Percentiles rank a stretch among this genome's conserved stretches.
Evolutionary conservation across 1,140 invertebrate genomes (phyloP).

Genomic region (Drosophila pandora): DNA sequence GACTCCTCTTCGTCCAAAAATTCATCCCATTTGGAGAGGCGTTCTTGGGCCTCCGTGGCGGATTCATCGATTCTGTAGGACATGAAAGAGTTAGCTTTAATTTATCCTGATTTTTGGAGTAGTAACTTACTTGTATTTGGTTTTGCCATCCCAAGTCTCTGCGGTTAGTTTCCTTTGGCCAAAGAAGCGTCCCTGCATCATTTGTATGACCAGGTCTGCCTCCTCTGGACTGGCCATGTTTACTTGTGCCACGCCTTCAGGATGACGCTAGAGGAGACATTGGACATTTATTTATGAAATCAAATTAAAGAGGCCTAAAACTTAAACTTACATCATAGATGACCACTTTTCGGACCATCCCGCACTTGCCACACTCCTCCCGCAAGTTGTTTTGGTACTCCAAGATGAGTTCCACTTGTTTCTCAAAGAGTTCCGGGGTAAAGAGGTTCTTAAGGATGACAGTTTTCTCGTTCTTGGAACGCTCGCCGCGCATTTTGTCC

Average conservation of each 20-base stretch:
- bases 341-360: conserved; percentile 95
- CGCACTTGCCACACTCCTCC: conserved; percentile 95
- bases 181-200: conserved; percentile 97
- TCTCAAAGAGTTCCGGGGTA: conserved; percentile 94
- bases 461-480: conserved; percentile 93
- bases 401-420: conserved; percentile 93
- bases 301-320: background rate
- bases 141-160: conserved; percentile 97
- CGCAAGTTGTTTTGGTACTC: conserved; percentile 96
- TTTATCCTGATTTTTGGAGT: background rate
- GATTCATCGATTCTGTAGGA: conserved; percentile 91
- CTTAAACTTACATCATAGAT: conserved; percentile 93
- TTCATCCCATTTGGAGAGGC: conserved; percentile 94
- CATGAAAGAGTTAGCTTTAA: background rate
- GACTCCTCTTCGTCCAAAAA: conserved; percentile 86
- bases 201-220: conserved; percentile 94
- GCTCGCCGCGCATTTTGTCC: conserved; percentile 93
- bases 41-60: conserved; percentile 92
- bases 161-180: conserved; percentile 93
- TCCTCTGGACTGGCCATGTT: conserved; percentile 95
- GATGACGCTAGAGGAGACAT: conserved; percentile 88
- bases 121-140: conserved; percentile 91
- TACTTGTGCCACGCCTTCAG: conserved; percentile 96
- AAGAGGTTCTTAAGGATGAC: conserved; percentile 98
- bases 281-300: conserved; percentile 40